A percentile compares a stretch with the other conserved stretches of the same genome.
Conservation (phyloP, 1,140 invertebrate species). For the Pseudomyrmex concolor region DNA sequence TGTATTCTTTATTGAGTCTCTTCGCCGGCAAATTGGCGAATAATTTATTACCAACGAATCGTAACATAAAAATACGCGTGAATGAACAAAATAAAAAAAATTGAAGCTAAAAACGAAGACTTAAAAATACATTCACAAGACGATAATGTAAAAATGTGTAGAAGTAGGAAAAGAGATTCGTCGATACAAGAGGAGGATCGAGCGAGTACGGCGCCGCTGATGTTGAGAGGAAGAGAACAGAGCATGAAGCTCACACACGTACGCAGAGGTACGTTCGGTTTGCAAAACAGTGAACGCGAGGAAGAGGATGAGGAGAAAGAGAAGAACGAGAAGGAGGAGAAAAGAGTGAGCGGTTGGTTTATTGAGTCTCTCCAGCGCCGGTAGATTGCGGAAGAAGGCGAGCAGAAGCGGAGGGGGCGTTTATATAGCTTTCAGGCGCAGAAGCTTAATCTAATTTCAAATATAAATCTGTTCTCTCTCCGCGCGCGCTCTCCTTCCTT, state of each 20-base stretch:
- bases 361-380: conserved; percentile 81
- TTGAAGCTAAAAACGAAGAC: conserved; percentile 1
- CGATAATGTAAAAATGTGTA: conserved; percentile 32
- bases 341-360: conserved; percentile 83
- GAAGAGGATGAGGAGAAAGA: conserved; percentile 52
- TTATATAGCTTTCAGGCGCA: conserved; percentile 85
- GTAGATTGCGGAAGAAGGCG: conserved; percentile 77
- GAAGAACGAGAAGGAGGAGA: conserved; percentile 74
- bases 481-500: conserved; percentile 66
- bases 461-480: conserved; percentile 83
- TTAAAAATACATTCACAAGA: background rate
- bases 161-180: conserved; percentile 70
- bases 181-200: background rate
- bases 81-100: conserved; percentile 5
- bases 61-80: conserved; percentile 27
- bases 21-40: conserved; percentile 5
- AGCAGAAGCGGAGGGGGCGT: conserved; percentile 77
- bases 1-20: conserved; percentile 39
- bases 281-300: conserved; percentile 48
- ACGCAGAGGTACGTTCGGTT: conserved; percentile 35
- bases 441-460: conserved; percentile 85
- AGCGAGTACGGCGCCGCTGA: background rate
- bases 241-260: background rate
- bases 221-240: conserved; percentile 8
- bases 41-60: conserved; percentile 11